phyloP scores from a whole-genome alignment of 2,113 vertebrate genomes.

The Eurypyga helias region DNA sequence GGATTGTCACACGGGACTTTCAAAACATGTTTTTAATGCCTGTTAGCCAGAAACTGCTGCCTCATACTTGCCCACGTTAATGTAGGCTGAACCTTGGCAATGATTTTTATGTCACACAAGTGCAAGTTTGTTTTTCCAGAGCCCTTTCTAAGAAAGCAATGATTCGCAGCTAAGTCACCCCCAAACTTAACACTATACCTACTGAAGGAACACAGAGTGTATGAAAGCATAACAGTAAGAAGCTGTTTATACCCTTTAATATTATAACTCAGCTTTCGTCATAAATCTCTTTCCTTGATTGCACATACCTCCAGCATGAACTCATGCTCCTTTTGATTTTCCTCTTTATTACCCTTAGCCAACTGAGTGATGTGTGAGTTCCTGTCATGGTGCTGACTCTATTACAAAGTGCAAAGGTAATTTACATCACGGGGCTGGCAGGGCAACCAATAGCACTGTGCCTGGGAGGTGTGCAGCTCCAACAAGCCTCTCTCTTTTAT shows the following conservation, averaged over 20 bases:
- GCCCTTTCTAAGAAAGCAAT: slow-evolving; percentile 23
- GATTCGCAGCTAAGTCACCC: slow-evolving; percentile 36
- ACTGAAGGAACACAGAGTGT: slow-evolving; percentile 26
- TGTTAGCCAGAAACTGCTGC: neutral
- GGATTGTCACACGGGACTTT: neutral
- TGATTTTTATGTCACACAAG: slow-evolving; percentile 7
- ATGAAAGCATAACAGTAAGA: slow-evolving; percentile 66
- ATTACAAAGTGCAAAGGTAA: slow-evolving; percentile 80
- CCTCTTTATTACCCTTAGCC: slow-evolving; percentile 75
- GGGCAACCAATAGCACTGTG: slow-evolving; percentile 3
- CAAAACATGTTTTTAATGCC: neutral
- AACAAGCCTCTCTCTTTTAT: slow-evolving; percentile 51
- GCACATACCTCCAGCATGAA: slow-evolving; percentile 63
- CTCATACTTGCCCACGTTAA: neutral
- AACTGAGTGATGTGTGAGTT: slow-evolving; percentile 79
- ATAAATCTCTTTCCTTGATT: slow-evolving; percentile 77
- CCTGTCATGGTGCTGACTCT: slow-evolving; percentile 78
- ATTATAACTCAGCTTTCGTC: slow-evolving; percentile 66
- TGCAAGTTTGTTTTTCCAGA: slow-evolving; percentile 45
- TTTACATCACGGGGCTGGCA: slow-evolving; percentile 57
- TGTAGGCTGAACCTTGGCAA: neutral
- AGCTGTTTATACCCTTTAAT: slow-evolving; percentile 79
- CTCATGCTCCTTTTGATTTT: slow-evolving; percentile 73
- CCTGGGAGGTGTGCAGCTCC: slow-evolving; percentile 29
- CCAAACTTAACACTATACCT: slow-evolving; percentile 58